A percentile compares a stretch with the other conserved stretches of the same genome.
Conservation (phyloP, 2,113 vertebrate genomes). For the Euleptes europaea region DNA sequence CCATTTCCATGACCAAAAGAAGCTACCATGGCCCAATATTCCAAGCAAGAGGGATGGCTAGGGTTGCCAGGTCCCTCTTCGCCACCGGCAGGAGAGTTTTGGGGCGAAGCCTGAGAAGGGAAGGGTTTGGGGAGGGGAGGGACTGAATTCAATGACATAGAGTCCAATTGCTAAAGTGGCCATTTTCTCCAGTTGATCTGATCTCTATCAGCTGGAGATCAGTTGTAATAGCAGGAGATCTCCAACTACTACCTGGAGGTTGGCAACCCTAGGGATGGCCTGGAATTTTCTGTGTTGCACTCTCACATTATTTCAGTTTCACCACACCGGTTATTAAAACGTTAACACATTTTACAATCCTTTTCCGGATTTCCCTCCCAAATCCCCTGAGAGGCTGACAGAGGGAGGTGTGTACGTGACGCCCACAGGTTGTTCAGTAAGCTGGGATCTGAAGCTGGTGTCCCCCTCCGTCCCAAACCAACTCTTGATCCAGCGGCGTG, state of each 20-base stretch:
- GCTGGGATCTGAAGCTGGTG: background rate
- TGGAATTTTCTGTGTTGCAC: background rate
- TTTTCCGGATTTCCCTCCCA: background rate
- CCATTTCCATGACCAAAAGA: background rate
- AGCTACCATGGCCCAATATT: background rate
- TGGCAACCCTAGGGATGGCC: too few relatives aligned
- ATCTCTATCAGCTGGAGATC: too few relatives aligned
- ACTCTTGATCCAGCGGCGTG: background rate
- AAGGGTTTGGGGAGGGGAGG: too few relatives aligned
- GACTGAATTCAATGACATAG: too few relatives aligned
- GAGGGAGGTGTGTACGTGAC: background rate
- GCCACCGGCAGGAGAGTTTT: too few relatives aligned
- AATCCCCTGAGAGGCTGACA: background rate
- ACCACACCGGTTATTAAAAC: background rate
- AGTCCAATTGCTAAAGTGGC: too few relatives aligned
- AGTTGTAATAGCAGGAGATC: too few relatives aligned
- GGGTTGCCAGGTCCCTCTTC: too few relatives aligned
- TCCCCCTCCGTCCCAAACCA: background rate
- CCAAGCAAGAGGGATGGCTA: too few relatives aligned
- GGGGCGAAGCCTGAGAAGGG: too few relatives aligned
- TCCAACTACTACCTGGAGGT: too few relatives aligned
- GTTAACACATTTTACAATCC: background rate
- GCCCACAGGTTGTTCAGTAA: background rate
- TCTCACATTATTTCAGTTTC: background rate
- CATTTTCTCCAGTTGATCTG: too few relatives aligned